phyloP scores from a whole-genome alignment of 2,888 invertebrate genomes.

The Machimus rusticus region DNA sequence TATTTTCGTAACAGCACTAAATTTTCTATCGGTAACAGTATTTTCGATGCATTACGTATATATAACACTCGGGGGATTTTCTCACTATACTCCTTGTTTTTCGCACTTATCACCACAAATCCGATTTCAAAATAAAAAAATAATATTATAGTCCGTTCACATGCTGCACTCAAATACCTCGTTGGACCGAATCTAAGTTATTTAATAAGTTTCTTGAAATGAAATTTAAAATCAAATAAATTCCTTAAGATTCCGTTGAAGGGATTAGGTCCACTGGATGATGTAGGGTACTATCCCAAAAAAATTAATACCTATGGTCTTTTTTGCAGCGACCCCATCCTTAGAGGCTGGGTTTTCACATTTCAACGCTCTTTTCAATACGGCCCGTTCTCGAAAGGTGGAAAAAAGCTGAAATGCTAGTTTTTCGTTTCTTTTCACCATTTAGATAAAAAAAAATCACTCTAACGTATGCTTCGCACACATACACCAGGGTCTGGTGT shows the following conservation, averaged over 20 bases:
- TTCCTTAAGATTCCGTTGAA: neutral
- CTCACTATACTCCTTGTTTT: neutral
- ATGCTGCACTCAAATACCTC: neutral
- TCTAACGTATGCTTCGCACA: neutral
- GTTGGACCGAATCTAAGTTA: neutral
- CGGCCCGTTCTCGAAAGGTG: neutral
- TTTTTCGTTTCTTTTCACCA: slow-evolving; percentile 15
- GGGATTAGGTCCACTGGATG: neutral
- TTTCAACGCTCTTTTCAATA: neutral
- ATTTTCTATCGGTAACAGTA: neutral
- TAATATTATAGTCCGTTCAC: neutral
- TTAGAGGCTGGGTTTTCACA: neutral
- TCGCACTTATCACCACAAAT: neutral
- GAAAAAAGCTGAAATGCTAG: slow-evolving; percentile 2
- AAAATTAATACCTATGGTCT: neutral
- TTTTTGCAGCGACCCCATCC: neutral
- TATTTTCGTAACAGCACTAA: slow-evolving; percentile 10
- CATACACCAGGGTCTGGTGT: neutral
- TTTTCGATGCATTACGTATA: slow-evolving; percentile 2
- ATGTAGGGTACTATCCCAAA: neutral
- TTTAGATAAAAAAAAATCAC: slow-evolving; percentile 24
- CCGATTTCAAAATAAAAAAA: neutral
- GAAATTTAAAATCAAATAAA: neutral
- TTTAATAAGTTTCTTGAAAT: neutral
- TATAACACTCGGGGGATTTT: neutral